Percentiles rank a stretch among this genome's conserved stretches.
These are phyloP conservation scores for Spinibarbus caldwelli DNA, from an alignment of 2,797 vertebrate species.

Conservation along the genomic window DNA sequence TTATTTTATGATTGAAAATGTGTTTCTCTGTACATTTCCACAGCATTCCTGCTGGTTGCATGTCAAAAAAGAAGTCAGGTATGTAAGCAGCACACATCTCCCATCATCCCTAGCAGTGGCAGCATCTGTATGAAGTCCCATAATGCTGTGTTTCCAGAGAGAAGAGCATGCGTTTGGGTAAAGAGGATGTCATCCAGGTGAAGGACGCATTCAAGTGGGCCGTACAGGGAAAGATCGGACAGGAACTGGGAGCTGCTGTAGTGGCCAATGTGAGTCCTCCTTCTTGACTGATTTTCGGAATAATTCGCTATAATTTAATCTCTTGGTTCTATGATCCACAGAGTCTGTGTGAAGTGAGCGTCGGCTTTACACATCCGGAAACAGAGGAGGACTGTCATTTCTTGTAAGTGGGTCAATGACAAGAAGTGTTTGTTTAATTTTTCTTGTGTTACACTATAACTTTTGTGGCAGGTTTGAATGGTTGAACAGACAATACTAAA, in stretches of 20 bases:
- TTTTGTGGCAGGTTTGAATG: not conserved
- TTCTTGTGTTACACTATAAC: not conserved
- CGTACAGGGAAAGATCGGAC: constrained; percentile 77
- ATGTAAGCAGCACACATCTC: not conserved
- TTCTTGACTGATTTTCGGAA: not conserved
- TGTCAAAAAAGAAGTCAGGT: constrained; percentile 78
- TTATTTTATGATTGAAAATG: not conserved
- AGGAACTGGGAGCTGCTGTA: constrained; percentile 84
- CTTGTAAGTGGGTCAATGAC: constrained; percentile 83
- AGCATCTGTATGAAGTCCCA: not conserved
- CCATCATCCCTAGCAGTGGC: not conserved
- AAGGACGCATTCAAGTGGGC: constrained; percentile 97
- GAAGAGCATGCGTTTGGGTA: constrained; percentile 78
- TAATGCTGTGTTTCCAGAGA: constrained; percentile 63
- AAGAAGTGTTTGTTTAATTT: not conserved
- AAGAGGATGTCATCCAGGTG: constrained; percentile 87
- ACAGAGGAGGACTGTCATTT: constrained; percentile 94
- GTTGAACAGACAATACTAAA: not conserved
- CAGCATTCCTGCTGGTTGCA: constrained; percentile 81
- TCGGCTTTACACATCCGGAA: constrained; percentile 91
- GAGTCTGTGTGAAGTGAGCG: constrained; percentile 91
- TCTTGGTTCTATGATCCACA: constrained; percentile 64
- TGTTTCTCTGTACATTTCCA: constrained; percentile 26
- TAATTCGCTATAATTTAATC: not conserved
- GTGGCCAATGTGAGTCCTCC: constrained; percentile 82